Evolutionary conservation across 2,888 invertebrate species (phyloP), one percentile per base, ranked within the genome.

Genomic region (Callyntrura guangdongensis): DNA sequence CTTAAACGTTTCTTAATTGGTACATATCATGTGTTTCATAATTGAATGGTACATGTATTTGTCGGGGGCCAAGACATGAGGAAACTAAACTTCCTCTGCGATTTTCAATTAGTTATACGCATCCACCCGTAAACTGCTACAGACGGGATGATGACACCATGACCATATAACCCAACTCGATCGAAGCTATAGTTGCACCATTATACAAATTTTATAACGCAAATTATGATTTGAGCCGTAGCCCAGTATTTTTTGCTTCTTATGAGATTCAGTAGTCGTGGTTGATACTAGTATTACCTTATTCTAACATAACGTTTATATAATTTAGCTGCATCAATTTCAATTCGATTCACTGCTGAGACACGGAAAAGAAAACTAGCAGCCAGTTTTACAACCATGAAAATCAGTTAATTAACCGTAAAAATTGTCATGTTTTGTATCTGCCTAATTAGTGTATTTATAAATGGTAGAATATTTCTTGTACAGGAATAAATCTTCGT

Each of bases 311-410:
- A 67, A 3, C 27, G 12, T 85, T 17, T 53, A 53, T 36, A 59
- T 11, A 22, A 77, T 47, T 49, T 67, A 72, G 72, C 85, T 85
- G 69, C 59, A 56, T n/a, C 27, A 27, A 85, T 56, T 56, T 59
- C 69, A 69, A 69, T 67, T 53, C 27, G 53, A 53, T 49, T 77
- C 72, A 74, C 72, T 25, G 22, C 6, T 11, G 67, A 69, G 3
- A 77, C 53, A 77, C 22, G 17, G 25, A 83, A 67, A 85, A 22
- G 27, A 67, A 27, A 84, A 27, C 36, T 56, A 85, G 85, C 85
- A 69, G 85, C 85, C 85, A 72, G 49, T 85, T 72, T 56, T 72
- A 85, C 85, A 85, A 85, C 85, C 85, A 85, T 85, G 72, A 72
- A 83, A 84, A 81, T 81, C 49, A 49, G 49, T 67, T 69, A 69